These are phyloP conservation scores for Brachirus orientalis DNA, from an alignment of 2,113 vertebrate genomes.

Conservation along the genomic window DNA sequence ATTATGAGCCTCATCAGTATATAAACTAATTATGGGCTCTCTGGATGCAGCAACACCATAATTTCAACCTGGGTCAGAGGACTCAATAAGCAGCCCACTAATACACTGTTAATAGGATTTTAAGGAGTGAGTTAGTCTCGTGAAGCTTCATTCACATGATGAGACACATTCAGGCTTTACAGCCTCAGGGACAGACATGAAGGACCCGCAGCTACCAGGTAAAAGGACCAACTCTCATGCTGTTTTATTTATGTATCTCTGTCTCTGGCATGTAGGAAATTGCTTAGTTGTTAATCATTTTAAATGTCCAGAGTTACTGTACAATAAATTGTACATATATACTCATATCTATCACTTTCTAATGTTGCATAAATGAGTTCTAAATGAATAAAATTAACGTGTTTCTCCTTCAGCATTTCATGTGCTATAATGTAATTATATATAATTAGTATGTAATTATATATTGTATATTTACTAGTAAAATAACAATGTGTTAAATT, in stretches of 20 bases:
- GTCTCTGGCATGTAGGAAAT: neutral
- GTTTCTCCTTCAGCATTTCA: neutral
- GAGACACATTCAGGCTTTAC: constrained; percentile 47
- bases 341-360: too few species aligned
- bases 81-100: constrained; percentile 51
- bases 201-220: constrained; percentile 77
- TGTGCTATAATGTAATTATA: neutral
- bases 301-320: too few species aligned
- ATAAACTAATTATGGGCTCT: neutral
- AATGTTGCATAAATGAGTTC: too few species aligned
- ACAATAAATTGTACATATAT: too few species aligned
- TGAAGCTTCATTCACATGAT: constrained; percentile 41
- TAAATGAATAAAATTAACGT: neutral
- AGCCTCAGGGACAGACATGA: constrained; percentile 66
- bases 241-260: neutral
- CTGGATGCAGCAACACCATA: constrained; percentile 35
- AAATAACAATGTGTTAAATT: too few species aligned
- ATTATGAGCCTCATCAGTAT: neutral
- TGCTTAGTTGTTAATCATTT: too few species aligned
- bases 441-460: too few species aligned
- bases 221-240: constrained; percentile 8
- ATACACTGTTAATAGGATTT: constrained; percentile 80
- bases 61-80: constrained; percentile 25
- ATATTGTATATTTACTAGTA: too few species aligned
- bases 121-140: constrained; percentile 47